A percentile compares a stretch with the other conserved stretches of the same genome.
Evolutionary conservation across 2,797 vertebrate genomes (phyloP).

Genomic region (Rallus crepitans): DNA sequence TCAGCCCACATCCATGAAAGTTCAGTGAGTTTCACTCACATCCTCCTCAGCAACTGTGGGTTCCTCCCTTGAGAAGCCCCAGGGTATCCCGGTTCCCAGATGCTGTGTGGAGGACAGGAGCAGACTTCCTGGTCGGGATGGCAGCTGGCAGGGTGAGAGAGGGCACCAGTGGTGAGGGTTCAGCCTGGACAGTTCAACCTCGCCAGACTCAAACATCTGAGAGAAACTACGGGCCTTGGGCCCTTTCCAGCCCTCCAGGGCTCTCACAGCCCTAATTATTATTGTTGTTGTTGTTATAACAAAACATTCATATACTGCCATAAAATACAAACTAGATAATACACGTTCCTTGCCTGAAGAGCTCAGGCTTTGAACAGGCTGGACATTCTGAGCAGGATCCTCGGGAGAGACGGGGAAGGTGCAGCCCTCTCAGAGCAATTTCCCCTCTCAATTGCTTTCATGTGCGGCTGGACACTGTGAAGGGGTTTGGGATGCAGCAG

Average conservation of each 20-base stretch:
- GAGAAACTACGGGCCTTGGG: conserved; percentile 73
- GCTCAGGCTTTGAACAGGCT: neutral
- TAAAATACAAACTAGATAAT: conserved; percentile 72
- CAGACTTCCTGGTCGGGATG: neutral
- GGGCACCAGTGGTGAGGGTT: conserved; percentile 23
- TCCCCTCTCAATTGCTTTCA: neutral
- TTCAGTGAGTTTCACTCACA: conserved; percentile 69
- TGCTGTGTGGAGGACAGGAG: neutral
- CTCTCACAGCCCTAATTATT: conserved; percentile 70
- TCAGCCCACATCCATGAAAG: conserved; percentile 54
- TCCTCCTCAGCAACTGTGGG: conserved; percentile 14
- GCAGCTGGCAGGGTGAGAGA: conserved; percentile 47
- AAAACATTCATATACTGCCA: conserved; percentile 68
- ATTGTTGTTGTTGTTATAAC: conserved; percentile 70
- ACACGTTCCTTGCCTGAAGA: conserved; percentile 63
- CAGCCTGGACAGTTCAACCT: conserved; percentile 48
- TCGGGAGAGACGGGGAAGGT: neutral
- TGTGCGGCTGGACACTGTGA: neutral
- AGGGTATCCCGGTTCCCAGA: conserved; percentile 36
- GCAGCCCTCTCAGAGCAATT: neutral
- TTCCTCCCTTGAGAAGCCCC: conserved; percentile 35
- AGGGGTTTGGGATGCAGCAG: accelerated
- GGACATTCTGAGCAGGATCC: conserved; percentile 8
- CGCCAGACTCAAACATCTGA: conserved; percentile 60
- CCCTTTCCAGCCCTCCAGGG: conserved; percentile 67